Evolutionary conservation across 2,113 vertebrate species (phyloP).

Genomic region (Butorides virescens): DNA sequence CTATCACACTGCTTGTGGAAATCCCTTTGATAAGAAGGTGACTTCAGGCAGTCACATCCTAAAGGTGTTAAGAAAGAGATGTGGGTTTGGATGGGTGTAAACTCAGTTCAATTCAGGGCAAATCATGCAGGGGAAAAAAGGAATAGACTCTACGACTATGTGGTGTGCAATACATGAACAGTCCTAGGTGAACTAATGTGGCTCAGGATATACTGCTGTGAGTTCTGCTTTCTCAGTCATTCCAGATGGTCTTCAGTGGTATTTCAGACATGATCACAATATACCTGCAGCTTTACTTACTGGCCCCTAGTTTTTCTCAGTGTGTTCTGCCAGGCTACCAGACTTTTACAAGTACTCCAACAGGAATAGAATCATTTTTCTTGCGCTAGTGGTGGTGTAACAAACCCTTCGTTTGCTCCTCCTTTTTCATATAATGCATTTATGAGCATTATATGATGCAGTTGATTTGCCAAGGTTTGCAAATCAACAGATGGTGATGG

Average conservation of each 20-base stretch:
- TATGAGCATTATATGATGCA: neutral
- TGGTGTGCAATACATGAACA: neutral
- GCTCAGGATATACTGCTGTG: neutral
- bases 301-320: neutral
- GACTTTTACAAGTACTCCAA: neutral
- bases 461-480: conserved; percentile 45
- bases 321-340: neutral
- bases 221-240: neutral
- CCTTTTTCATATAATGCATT: conserved; percentile 10
- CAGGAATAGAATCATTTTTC: neutral
- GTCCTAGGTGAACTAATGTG: neutral
- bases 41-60: neutral
- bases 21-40: neutral
- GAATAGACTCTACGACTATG: neutral
- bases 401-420: conserved; percentile 21
- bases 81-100: accelerated
- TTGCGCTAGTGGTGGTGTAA: neutral
- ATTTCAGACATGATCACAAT: neutral
- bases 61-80: neutral
- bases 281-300: neutral
- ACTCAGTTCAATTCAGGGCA: neutral
- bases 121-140: neutral
- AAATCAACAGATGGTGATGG: conserved; percentile 55
- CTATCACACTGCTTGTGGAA: neutral
- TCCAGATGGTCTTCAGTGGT: neutral